Conservation (phyloP, 2,888 invertebrate species). For the Cerceris rybyensis region DNA sequence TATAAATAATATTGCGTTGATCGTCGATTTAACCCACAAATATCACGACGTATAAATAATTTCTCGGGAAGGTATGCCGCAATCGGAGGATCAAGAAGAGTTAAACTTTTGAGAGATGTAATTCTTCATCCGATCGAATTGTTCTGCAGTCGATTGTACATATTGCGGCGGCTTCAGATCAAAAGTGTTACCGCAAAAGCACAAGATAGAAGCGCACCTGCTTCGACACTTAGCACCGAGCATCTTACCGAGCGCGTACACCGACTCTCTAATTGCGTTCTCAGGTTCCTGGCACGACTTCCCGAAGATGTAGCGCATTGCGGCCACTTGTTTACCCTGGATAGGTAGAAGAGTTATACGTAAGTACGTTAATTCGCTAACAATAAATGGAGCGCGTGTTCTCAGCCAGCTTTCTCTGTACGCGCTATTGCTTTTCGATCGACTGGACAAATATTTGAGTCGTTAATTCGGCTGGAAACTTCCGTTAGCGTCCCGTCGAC, state of each 20-base stretch:
- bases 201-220: slow-evolving; percentile 69
- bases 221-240: slow-evolving; percentile 67
- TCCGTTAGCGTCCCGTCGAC: slow-evolving; percentile 6
- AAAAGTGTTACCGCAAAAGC: slow-evolving; percentile 25
- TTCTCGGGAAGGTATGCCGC: no score
- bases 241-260: slow-evolving; percentile 61
- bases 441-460: slow-evolving; percentile 51
- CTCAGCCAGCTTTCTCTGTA: slow-evolving; percentile 46
- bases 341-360: slow-evolving; percentile 47
- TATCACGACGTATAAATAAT: no score
- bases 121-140: no score
- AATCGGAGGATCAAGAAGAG: no score
- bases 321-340: slow-evolving; percentile 62
- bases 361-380: slow-evolving; percentile 48
- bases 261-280: slow-evolving; percentile 73
- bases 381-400: slow-evolving; percentile 60
- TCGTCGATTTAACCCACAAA: no score
- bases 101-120: no score
- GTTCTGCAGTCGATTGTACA: no score
- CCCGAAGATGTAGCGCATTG: slow-evolving; percentile 57
- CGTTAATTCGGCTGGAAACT: slow-evolving; percentile 18
- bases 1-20: no score
- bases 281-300: slow-evolving; percentile 67
- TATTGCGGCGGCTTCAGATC: neutral
- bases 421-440: slow-evolving; percentile 52